Conservation (phyloP, 2,888 invertebrate genomes). For the Troides aeacus region DNA sequence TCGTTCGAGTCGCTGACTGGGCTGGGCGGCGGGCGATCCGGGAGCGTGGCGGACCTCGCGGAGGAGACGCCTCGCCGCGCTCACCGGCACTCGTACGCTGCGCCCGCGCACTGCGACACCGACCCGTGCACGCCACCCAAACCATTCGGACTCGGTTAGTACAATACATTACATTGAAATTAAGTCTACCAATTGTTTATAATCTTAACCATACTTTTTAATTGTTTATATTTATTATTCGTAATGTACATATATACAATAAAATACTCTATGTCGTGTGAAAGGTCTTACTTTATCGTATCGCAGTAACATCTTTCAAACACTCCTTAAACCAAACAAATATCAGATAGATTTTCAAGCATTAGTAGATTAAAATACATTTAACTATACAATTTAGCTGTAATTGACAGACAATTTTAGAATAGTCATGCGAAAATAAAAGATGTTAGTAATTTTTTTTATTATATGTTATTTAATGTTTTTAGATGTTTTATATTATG, state of each 20-base stretch:
- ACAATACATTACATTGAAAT: slow-evolving; percentile 10
- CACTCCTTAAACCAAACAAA: not conserved
- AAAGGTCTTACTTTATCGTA: slow-evolving; percentile 5
- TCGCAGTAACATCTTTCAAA: not conserved
- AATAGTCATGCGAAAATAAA: not conserved
- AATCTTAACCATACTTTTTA: too few species aligned
- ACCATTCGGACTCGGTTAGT: slow-evolving; percentile 91
- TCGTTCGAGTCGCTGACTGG: slow-evolving; percentile 88
- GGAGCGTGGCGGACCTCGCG: slow-evolving; percentile 91
- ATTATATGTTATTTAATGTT: not conserved
- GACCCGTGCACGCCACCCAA: slow-evolving; percentile 83
- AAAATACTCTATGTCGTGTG: not conserved
- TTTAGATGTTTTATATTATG: not conserved
- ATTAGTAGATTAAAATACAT: not conserved
- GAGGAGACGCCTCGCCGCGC: slow-evolving; percentile 77
- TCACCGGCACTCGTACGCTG: slow-evolving; percentile 81
- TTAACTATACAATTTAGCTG: not conserved
- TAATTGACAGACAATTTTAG: not conserved
- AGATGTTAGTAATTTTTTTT: not conserved
- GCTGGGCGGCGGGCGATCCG: slow-evolving; percentile 85
- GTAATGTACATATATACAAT: not conserved
- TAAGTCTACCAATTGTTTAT: not conserved
- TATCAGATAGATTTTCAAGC: not conserved
- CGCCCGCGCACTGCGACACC: slow-evolving; percentile 71
- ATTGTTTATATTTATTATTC: not conserved